Conservation (phyloP, 2,797 vertebrate species). For the Cyprinodon diabolis region DNA sequence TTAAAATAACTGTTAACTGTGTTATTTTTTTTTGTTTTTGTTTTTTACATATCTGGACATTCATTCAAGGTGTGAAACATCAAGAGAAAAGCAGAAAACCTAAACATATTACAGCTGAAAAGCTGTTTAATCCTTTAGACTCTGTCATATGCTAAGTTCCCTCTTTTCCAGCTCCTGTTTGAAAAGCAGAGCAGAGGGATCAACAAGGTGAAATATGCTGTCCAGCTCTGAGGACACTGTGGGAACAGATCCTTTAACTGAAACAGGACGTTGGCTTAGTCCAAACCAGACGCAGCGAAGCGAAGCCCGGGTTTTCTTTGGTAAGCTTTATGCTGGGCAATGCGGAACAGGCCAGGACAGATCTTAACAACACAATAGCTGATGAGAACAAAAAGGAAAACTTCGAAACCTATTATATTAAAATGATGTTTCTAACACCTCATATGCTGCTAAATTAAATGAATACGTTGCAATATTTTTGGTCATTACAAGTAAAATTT, state of each 20-base stretch:
- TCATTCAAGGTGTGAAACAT: background rate
- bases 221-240: constrained; percentile 38
- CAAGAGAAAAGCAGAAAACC: background rate
- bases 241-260: constrained; percentile 61
- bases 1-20: background rate
- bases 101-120: background rate
- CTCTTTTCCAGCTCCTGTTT: background rate
- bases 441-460: background rate
- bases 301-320: constrained; percentile 54
- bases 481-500: background rate
- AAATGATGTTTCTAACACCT: background rate
- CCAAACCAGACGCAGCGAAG: constrained; percentile 48
- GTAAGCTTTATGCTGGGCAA: constrained; percentile 45
- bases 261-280: constrained; percentile 50
- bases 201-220: constrained; percentile 39
- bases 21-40: too few relatives aligned
- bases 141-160: background rate
- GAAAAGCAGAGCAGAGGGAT: constrained; percentile 6
- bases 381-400: background rate
- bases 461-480: background rate
- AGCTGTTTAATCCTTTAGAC: background rate
- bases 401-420: background rate
- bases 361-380: constrained; percentile 35
- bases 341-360: constrained; percentile 48
- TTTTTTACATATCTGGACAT: background rate